Conservation (phyloP, 1,140 invertebrate species). For the Cylas formicarius region DNA sequence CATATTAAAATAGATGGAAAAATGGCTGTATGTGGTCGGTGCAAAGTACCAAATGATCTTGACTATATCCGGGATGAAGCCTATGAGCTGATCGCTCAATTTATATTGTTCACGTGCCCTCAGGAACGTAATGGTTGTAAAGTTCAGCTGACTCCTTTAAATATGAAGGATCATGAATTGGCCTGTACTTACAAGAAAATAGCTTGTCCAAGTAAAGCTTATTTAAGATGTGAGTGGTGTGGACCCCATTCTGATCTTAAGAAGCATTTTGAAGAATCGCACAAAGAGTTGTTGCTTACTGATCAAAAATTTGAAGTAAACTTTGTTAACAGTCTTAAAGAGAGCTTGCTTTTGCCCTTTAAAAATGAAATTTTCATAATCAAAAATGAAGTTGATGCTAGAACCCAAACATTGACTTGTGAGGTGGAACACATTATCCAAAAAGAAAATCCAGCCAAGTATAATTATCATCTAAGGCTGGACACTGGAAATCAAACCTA, state of each 20-base stretch:
- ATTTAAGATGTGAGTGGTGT: conserved; percentile 22
- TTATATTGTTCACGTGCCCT: conserved; percentile 24
- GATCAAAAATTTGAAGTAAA: conserved; percentile 22
- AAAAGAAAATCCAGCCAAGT: conserved; percentile 10
- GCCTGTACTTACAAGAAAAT: conserved; percentile 17
- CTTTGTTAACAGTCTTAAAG: conserved; percentile 22
- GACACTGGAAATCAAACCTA: conserved; percentile 8
- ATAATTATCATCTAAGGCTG: conserved; percentile 19
- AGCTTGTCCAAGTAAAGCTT: conserved; percentile 20
- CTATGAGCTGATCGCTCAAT: conserved; percentile 23
- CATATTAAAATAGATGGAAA: conserved; percentile 14
- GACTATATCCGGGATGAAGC: conserved; percentile 20
- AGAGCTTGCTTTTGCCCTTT: conserved; percentile 20
- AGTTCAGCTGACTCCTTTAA: conserved; percentile 14
- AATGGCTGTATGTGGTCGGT: conserved; percentile 20
- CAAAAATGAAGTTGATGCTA: conserved; percentile 23
- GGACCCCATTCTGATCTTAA: conserved; percentile 20
- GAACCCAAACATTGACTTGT: conserved; percentile 17
- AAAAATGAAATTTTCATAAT: conserved; percentile 25
- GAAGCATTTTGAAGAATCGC: conserved; percentile 22
- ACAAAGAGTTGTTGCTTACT: conserved; percentile 16
- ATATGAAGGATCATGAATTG: conserved; percentile 22
- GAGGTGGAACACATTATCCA: conserved; percentile 14
- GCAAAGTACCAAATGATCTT: conserved; percentile 7
- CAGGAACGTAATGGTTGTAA: conserved; percentile 20